Evolutionary conservation across 2,888 invertebrate species (phyloP), one percentile per base, ranked within the genome.

Genomic region (Eretmocerus hayati): DNA sequence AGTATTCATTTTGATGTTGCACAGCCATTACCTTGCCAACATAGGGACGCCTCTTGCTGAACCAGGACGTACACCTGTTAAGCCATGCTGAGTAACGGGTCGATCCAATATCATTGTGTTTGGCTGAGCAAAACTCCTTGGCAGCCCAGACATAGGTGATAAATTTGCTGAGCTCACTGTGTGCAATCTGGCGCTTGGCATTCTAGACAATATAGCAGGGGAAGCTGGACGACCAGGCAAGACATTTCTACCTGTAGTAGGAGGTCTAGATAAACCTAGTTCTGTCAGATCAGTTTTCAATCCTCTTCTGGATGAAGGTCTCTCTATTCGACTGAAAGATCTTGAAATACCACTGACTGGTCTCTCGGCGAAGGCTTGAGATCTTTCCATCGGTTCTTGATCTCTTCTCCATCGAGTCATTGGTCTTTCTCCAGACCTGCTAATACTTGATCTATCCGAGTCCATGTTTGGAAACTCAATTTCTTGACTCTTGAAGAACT

Each of bases 61-160:
- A 2, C 79, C 79, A 0, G 86, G 85, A 41, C 85, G 80, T 42
- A 87, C 73, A 0, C 86, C 87, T 23, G 80, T 79, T 43, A 88
- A 74, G 1, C 88, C 88, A 74, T 89, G 88, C 62, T 88, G 87
- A 2, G 89, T 89, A 60, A 87, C 83, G 13, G 88, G 87, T 48
- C 89, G 76, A 59, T 88, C 88, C 40, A 83, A 77, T 65, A 84
- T 73, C 46, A 64, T 69, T 20, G 57, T 49, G 33, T 56, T 62
- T 21, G 59, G 56, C 23, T 61, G 63, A 13, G 46, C 33, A 37
- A 48, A 53, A 43, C 52, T 58, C 3, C 58, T 58, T 0, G 62
- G 26, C n/a, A 64, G 40, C 19, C 63, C 65, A 6, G 62, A 62
- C 1, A 64, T 21, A 20, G 63, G 58, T 3, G 45, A 36, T 2